Percentiles rank a stretch among this genome's conserved stretches.
phyloP scores from a whole-genome alignment of 37 sponge, comb jelly and placozoan species.

The Beroe ovata region DNA sequence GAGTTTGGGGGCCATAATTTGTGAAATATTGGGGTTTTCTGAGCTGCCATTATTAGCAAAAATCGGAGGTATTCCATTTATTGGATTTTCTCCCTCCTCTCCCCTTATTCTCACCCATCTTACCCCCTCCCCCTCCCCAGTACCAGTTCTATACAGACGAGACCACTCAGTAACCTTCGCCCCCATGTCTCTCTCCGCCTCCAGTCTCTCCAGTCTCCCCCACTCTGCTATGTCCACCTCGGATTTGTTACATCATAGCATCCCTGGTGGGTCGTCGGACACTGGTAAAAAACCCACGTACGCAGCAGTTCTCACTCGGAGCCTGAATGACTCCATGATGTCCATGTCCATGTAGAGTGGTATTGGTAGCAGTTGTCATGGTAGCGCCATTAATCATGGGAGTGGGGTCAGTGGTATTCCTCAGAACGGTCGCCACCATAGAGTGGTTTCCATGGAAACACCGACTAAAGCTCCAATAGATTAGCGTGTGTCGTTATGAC shows the following conservation, averaged over 20 bases:
- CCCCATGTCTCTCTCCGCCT: conserved; percentile 41
- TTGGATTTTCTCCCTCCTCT: not conserved
- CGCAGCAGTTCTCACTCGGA: conserved; percentile 10
- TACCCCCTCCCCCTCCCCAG: not conserved
- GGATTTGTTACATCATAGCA: not conserved
- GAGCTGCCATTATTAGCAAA: too few relatives aligned
- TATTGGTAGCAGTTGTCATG: not conserved
- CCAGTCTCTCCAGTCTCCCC: not conserved
- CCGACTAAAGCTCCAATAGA: too few relatives aligned
- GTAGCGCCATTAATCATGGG: not conserved
- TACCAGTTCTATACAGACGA: not conserved
- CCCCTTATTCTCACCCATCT: not conserved
- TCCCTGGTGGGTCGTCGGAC: not conserved
- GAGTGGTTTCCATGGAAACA: too few relatives aligned
- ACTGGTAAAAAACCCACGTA: conserved; percentile 35
- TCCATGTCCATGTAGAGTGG: conserved; percentile 45
- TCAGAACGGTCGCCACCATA: too few relatives aligned
- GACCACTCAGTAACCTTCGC: conserved; percentile 35
- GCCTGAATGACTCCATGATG: conserved; percentile 65
- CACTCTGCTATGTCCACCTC: not conserved
- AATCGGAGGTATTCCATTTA: too few relatives aligned
- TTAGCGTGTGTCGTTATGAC: too few relatives aligned
- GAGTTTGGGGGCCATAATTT: too few relatives aligned
- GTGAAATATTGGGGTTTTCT: too few relatives aligned
- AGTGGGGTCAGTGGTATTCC: too few relatives aligned